Evolutionary conservation across 2,888 invertebrate genomes (phyloP).

Genomic region (Alviniconcha strummeri): DNA sequence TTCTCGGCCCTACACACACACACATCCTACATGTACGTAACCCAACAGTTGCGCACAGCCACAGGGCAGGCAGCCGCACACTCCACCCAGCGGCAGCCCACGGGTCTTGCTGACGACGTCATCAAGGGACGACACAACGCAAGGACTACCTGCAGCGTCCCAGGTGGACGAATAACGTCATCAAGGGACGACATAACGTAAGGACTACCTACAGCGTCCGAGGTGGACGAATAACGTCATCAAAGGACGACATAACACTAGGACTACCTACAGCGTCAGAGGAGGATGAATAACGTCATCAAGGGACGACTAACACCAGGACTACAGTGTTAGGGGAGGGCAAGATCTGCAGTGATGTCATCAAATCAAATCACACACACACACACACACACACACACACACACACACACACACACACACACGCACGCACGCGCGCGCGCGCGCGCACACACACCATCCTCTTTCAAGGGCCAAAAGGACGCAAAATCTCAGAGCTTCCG

Average conservation of each 20-base stretch:
- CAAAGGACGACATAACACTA: background rate
- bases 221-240: background rate
- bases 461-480: no score
- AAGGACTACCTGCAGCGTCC: no score
- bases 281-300: background rate
- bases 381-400: constrained; percentile 10
- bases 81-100: background rate
- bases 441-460: background rate
- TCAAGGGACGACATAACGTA: background rate
- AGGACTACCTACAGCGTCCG: background rate
- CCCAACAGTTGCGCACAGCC: background rate
- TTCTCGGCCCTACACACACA: background rate
- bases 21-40: background rate
- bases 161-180: no score
- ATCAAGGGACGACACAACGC: no score
- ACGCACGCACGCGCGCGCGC: background rate
- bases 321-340: background rate
- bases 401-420: constrained; percentile 18
- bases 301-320: background rate
- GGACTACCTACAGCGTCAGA: background rate
- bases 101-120: no score
- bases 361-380: background rate
- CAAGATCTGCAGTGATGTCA: background rate
- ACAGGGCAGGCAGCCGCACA: background rate
- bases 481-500: no score